Conservation (phyloP, 2,888 invertebrate genomes). For the Teleiodes luculella region DNA sequence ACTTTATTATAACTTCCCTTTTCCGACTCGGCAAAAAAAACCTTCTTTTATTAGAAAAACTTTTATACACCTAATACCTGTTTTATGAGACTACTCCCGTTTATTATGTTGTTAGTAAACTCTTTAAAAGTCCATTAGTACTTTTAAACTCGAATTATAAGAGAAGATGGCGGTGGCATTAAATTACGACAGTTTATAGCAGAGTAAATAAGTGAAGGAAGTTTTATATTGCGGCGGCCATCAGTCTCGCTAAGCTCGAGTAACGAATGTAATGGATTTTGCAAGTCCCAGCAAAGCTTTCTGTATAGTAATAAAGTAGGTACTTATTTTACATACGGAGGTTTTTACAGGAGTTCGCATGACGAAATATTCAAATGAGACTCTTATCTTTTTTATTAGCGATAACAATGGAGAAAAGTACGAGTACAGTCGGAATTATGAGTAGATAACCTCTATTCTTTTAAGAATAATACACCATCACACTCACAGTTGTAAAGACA, state of each 20-base stretch:
- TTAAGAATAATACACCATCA: too few species aligned
- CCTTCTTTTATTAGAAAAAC: background rate
- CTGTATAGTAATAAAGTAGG: background rate
- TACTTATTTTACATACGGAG: too few species aligned
- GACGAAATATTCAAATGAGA: too few species aligned
- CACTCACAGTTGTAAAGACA: too few species aligned
- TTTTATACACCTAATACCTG: background rate
- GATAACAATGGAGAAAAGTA: too few species aligned
- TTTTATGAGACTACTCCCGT: background rate
- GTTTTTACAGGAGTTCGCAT: too few species aligned
- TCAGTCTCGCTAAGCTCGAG: background rate
- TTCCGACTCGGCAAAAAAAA: background rate
- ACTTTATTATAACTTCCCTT: background rate
- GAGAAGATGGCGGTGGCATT: slow-evolving; percentile 1
- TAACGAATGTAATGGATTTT: background rate
- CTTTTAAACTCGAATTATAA: slow-evolving; percentile 15
- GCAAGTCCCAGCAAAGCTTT: background rate
- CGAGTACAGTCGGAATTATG: too few species aligned
- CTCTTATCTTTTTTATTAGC: too few species aligned
- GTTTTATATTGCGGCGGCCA: background rate
- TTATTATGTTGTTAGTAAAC: slow-evolving; percentile 13
- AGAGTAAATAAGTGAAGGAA: background rate
- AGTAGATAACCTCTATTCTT: too few species aligned
- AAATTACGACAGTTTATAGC: background rate
- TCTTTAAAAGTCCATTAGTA: slow-evolving; percentile 18